phyloP scores from a whole-genome alignment of 2,888 invertebrate species.

The Cerastoderma edule region DNA sequence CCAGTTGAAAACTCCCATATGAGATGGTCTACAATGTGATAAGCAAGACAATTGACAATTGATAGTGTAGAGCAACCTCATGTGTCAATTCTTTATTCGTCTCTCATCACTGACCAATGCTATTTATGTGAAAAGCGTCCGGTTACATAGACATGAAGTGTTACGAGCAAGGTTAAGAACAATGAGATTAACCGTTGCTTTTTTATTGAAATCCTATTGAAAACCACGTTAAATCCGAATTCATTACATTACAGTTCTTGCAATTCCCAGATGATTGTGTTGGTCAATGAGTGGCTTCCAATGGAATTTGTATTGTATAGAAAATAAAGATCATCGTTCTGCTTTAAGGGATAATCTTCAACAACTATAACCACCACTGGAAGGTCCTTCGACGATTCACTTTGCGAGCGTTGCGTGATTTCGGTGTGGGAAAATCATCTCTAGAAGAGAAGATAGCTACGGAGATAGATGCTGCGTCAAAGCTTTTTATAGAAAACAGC shows the following conservation, averaged over 20 bases:
- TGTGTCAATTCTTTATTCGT: too few species aligned
- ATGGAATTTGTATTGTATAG: neutral
- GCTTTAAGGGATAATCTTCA: slow-evolving; percentile 25
- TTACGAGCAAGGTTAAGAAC: neutral
- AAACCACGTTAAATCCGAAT: neutral
- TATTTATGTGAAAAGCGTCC: too few species aligned
- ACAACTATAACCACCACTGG: slow-evolving; percentile 50
- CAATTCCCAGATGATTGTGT: neutral
- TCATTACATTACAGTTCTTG: too few species aligned
- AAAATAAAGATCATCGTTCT: neutral
- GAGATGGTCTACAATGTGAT: too few species aligned
- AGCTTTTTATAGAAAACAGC: slow-evolving; percentile 33
- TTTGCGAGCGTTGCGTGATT: slow-evolving; percentile 56
- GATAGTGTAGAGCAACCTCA: too few species aligned
- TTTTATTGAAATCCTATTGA: neutral
- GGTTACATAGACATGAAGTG: too few species aligned
- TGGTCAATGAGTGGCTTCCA: neutral
- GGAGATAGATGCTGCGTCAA: slow-evolving; percentile 50
- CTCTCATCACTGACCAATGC: too few species aligned
- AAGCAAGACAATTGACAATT: too few species aligned
- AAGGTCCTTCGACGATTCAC: slow-evolving; percentile 52
- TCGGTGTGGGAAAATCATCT: slow-evolving; percentile 63
- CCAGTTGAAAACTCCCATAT: too few species aligned
- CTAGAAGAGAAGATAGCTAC: slow-evolving; percentile 60
- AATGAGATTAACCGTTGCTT: neutral